Base-by-base conservation (phyloP, 2,888 invertebrate genomes). In the Troilus luridus region DNA sequence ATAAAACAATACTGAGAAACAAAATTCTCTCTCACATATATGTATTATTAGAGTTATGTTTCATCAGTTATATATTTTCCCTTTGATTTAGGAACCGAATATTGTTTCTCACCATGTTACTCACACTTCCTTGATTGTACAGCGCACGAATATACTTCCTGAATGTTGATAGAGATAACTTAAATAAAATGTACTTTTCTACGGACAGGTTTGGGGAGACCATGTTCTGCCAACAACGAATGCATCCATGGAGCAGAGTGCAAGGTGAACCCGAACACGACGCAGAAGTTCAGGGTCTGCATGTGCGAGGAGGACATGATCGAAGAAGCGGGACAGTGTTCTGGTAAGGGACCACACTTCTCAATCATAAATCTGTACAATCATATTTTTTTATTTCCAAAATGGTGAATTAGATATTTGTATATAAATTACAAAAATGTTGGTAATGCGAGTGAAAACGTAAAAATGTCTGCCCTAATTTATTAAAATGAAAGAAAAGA, bases 231-330 rank as follows among this genome's bases (percentile, higher is more conserved):
- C 93, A 95, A 95, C 93, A 95, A 95, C 90, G 96, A 97, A 90
- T 97, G 97, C 93, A 95, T 95, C 93, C 95, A 96, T 58, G 96
- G 96, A 0, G 95, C 96, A 90, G 95, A 96, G 91, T 97, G 96
- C 93, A 95, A 95, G 62, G 94, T 94, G 14, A 94, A 94, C 93
- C 92, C 94, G 0, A 94, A 94, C 0, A 90, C 92, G 67, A 93
- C 93, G 1, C 62, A 90, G 88, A 92, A 91, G 90, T 94, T 95
- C 92, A 96, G 95, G 93, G 94, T 96, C 92, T 96, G 96, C 92
- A 94, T 95, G 0, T 96, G 96, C 92, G 96, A 96, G 92, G 96
- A 95, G 91, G 96, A 96, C 0, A 96, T 95, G 92, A 95, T 95
- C 91, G 96, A 97, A 94, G 95, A 94, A 89, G 96, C 96, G 19